Evolutionary conservation across 2,113 vertebrate genomes (phyloP), one percentile per base, ranked within the genome.

Genomic region (Oncorhynchus mykiss): DNA sequence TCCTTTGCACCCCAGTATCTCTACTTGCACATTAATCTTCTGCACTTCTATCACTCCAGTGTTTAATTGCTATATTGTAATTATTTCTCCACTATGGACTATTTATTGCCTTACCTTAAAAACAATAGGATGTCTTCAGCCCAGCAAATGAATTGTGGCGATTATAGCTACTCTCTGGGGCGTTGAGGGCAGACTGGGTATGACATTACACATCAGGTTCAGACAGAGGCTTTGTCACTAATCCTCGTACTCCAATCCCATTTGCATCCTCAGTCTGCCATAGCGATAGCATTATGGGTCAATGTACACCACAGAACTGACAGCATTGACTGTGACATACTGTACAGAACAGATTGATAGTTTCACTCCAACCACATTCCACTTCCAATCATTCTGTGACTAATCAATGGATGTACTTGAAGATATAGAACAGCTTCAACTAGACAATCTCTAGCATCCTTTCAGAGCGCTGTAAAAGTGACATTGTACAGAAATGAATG

Each of bases 171-270:
- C 6, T 66, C 66, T 84, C 29, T 71, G 16, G 79, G 80, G 70
- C 70, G 81, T 54, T 75, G 72, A 80, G 49, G 49, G 31, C 25
- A 65, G 67, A 57, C 24, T 1, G 62, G 76, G 7, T 69, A 62
- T 82, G 73, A 66, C 80, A 74, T 79, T 80, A 84, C 78, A 77
- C 74, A 74, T 72, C 72, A 80, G 62, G 68, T 76, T 73, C 73
- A 72, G 49, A 83, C 75, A 86, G 79, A 78, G 14, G 67, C 48
- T 82, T 81, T 81, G 39, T 70, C 76, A 72, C 51, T 72, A 71
- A 79, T 76, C 60, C 71, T 74, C 1, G 9, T 48, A n/a, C 51
- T 62, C 12, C 24, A 76, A 70, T 74, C 14, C 18, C 6, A 74
- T 70, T 82, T 84, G 48, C 45, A 76, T 79, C 68, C 68, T 65